Percentiles rank a stretch among this genome's conserved stretches.
Conservation (phyloP, 2,797 vertebrate species). For the Sebastiscus albofasciatus region DNA sequence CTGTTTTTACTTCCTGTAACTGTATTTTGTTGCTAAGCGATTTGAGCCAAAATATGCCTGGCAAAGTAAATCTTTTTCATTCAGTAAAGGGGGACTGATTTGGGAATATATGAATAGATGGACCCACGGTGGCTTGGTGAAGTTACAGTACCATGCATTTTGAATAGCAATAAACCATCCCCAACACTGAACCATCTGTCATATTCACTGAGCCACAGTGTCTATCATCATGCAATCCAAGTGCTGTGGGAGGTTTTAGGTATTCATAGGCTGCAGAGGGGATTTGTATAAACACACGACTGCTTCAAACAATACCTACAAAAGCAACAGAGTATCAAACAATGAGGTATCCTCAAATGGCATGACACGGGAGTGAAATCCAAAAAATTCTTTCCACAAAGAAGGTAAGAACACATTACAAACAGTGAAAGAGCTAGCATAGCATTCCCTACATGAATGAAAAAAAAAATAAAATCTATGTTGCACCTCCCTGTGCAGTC, state of each 20-base stretch:
- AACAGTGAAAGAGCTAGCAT: conserved; percentile 34
- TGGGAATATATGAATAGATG: background rate
- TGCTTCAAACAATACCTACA: conserved; percentile 35
- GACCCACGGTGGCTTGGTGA: background rate
- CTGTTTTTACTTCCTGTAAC: conserved; percentile 51
- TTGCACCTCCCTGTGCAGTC: conserved; percentile 58
- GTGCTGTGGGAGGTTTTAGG: conserved; percentile 14
- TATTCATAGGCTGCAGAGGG: conserved; percentile 13
- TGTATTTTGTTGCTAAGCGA: conserved; percentile 39
- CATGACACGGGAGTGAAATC: conserved; percentile 33
- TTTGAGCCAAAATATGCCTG: conserved; percentile 34
- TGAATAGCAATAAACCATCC: background rate
- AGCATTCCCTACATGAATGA: conserved; percentile 59
- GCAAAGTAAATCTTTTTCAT: conserved; percentile 10
- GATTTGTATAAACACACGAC: conserved; percentile 34
- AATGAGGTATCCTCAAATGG: conserved; percentile 17
- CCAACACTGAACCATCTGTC: conserved; percentile 1
- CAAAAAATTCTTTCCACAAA: conserved; percentile 39
- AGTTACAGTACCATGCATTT: background rate
- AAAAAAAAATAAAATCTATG: conserved; percentile 45
- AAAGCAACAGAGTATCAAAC: conserved; percentile 28
- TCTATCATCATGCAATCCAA: conserved; percentile 17
- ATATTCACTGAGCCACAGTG: background rate
- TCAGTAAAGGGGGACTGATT: conserved; percentile 1
- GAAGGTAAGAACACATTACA: conserved; percentile 35